A percentile compares a stretch with the other conserved stretches of the same genome.
Evolutionary conservation across 1,140 invertebrate genomes (phyloP).

Genomic region (Heliconius congener): DNA sequence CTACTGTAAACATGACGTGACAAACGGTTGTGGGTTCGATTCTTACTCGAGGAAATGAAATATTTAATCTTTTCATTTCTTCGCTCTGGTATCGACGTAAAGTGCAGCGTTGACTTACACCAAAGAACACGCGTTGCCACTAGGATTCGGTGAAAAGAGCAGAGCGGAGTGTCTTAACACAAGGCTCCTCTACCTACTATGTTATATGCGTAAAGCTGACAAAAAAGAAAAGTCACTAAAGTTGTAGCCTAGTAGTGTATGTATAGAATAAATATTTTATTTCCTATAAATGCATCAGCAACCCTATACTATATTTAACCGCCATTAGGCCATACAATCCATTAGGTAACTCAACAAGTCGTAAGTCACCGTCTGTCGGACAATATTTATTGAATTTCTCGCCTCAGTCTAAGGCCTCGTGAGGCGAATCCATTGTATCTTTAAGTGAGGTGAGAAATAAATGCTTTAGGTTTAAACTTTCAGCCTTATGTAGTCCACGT

Average conservation of each 20-base stretch:
- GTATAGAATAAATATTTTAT: neutral
- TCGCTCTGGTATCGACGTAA: no score
- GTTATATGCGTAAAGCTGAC: no score
- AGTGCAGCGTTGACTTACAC: no score
- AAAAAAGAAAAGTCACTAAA: neutral
- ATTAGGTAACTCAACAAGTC: constrained; percentile 10
- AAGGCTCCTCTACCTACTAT: no score
- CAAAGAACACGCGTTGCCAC: no score
- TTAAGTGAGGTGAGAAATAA: neutral
- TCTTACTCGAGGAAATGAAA: no score
- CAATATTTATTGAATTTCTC: constrained; percentile 11
- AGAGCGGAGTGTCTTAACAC: no score
- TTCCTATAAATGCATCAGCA: neutral
- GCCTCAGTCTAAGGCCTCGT: neutral
- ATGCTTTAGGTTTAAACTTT: neutral
- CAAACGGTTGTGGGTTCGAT: no score
- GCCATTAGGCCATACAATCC: neutral
- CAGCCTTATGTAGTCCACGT: neutral
- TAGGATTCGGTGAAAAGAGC: no score
- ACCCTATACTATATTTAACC: neutral
- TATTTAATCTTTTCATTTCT: no score
- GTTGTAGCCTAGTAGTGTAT: neutral
- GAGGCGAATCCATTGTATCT: neutral
- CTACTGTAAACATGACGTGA: no score
- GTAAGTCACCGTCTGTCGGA: neutral